Evolutionary conservation across 1,140 invertebrate species (phyloP), one percentile per base, ranked within the genome.

Genomic region (Leptestheria dahalacensis): DNA sequence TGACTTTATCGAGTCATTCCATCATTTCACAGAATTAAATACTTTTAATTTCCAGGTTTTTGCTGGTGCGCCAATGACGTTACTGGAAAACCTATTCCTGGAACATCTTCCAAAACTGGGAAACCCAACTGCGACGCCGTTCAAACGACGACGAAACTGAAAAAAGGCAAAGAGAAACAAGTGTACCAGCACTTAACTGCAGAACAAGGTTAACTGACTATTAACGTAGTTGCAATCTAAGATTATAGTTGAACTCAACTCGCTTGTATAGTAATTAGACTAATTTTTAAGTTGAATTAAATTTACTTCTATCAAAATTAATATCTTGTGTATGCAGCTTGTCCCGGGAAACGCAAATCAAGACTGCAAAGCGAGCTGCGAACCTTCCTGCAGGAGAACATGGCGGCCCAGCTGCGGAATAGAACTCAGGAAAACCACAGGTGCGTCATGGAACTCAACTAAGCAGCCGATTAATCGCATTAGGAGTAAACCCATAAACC

Each of bases 51-150:
- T 47, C 50, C 46, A 15, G 84, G 84, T 26, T 91, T 90, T 68
- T 94, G 91, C 71, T 95, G 89, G 88, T 93, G 90, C 69, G 90
- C 91, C 0, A 78, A 91, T 68, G 86, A 91, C 69, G 85, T 89
- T 62, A 85, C 84, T 0, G 90, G 90, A 15, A 86, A 86, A 68
- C 83, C 84, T 2, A 86, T 93, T 58, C 83, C 88, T 0, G 86
- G 88, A 0, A 91, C 89, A 10, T 83, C 88, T 0, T 80, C 85
- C 0, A 85, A 88, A 68, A 81, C 90, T 65, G 74, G 75, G 48
- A 76, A 76, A n/a, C 89, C 89, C 0, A 83, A 90, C 69, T 95
- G 91, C 70, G 86, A 89, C 68, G 67, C 69, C 21, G 63, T 66
- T 2, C 59, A 51, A 25, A 33, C 55, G 64, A 47, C 49, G 48